phyloP scores from a whole-genome alignment of 1,140 invertebrate genomes.

The Drosophila nasuta region DNA sequence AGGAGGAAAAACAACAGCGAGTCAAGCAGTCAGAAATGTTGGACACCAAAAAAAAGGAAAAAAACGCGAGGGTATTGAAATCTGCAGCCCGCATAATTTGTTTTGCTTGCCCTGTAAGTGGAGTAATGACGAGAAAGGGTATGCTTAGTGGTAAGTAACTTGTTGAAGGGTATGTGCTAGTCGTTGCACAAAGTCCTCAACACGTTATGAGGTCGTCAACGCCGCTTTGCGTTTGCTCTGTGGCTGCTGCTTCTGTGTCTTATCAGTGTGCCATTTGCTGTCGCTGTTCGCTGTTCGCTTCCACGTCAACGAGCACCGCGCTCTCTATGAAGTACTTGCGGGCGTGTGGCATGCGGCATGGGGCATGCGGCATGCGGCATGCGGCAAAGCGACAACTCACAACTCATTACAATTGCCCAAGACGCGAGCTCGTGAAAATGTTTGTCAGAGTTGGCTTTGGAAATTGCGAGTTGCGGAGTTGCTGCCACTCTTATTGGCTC shows the following conservation, averaged over 20 bases:
- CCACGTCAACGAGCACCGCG: constrained; percentile 41
- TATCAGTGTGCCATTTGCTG: constrained; percentile 47
- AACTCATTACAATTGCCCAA: constrained; percentile 47
- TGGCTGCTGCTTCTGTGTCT: constrained; percentile 16
- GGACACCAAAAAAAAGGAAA: background rate
- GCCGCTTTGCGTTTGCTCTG: constrained; percentile 12
- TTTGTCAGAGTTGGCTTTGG: background rate
- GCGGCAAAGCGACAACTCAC: constrained; percentile 23
- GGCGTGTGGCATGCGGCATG: constrained; percentile 10
- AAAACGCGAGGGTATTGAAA: constrained; percentile 1
- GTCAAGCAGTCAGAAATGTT: background rate
- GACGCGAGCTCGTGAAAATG: constrained; percentile 2
- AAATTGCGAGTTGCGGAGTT: background rate
- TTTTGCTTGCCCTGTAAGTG: constrained; percentile 8
- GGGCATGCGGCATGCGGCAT: background rate
- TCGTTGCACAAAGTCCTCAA: background rate
- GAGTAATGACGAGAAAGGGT: background rate
- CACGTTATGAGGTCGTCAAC: constrained; percentile 15
- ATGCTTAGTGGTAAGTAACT: background rate
- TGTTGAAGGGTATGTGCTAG: background rate
- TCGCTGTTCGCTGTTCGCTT: constrained; percentile 45
- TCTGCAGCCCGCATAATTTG: constrained; percentile 36
- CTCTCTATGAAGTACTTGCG: constrained; percentile 1
- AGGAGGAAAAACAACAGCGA: background rate
- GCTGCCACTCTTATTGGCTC: constrained; percentile 50